Conservation (phyloP, 2,888 invertebrate species). For the Troides aeacus region DNA sequence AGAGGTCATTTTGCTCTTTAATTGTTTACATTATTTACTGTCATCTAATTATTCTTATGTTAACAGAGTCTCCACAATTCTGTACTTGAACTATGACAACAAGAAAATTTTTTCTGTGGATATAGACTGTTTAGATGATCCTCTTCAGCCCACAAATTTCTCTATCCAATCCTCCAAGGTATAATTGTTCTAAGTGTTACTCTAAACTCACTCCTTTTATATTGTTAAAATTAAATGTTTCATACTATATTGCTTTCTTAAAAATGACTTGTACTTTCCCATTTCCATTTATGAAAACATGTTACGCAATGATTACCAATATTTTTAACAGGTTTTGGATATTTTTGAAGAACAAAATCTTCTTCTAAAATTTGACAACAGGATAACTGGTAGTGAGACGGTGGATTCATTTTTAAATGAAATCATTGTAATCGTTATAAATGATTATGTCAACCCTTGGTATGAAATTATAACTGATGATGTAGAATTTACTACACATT, state of each 20-base stretch:
- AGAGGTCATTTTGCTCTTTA: constrained; percentile 20
- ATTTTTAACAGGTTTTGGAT: constrained; percentile 57
- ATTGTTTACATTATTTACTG: background rate
- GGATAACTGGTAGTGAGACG: constrained; percentile 91
- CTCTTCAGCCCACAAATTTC: constrained; percentile 67
- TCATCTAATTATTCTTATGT: constrained; percentile 12
- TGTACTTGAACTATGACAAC: constrained; percentile 65
- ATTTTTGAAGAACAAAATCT: constrained; percentile 52
- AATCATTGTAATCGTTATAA: constrained; percentile 88
- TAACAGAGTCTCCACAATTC: constrained; percentile 62
- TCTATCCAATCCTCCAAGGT: constrained; percentile 68
- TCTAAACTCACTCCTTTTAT: background rate
- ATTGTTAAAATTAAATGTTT: background rate
- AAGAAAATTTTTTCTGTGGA: constrained; percentile 65
- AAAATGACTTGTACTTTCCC: background rate
- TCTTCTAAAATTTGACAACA: constrained; percentile 64
- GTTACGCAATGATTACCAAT: background rate
- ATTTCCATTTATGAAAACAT: background rate
- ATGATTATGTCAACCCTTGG: constrained; percentile 91
- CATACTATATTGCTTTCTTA: background rate
- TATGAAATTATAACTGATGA: constrained; percentile 84
- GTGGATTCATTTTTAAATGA: constrained; percentile 93
- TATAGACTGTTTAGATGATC: constrained; percentile 71
- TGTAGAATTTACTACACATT: constrained; percentile 84
- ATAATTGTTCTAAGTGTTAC: background rate